Conservation (phyloP, 2,113 vertebrate genomes). For the Leuciscus idus region DNA sequence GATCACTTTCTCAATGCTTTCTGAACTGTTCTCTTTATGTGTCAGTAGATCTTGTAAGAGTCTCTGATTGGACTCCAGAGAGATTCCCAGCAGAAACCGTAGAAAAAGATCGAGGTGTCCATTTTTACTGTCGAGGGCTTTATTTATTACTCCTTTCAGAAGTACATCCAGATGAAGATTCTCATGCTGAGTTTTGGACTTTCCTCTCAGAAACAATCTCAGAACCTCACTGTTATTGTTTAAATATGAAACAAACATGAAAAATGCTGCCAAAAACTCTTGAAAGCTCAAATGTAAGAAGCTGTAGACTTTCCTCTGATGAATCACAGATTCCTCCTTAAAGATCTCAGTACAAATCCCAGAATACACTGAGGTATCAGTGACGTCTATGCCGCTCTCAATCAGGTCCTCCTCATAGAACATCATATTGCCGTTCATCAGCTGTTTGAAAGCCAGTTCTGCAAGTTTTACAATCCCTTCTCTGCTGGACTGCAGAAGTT, state of each 20-base stretch:
- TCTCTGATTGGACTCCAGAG: background rate
- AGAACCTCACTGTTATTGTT: background rate
- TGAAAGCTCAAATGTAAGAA: constrained; percentile 18
- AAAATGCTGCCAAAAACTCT: constrained; percentile 8
- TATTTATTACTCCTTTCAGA: constrained; percentile 3
- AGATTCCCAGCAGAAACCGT: background rate
- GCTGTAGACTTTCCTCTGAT: background rate
- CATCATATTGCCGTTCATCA: no score
- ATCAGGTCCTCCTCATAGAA: no score
- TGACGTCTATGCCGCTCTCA: no score
- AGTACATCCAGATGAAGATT: background rate
- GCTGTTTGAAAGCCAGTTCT: no score
- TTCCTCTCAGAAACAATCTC: background rate
- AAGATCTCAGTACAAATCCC: no score
- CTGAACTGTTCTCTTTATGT: no score
- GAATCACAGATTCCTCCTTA: no score
- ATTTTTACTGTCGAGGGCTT: background rate
- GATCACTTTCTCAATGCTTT: background rate
- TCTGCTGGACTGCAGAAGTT: no score
- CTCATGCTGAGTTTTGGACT: background rate
- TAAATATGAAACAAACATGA: background rate
- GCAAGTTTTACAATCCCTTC: no score
- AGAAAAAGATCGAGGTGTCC: background rate
- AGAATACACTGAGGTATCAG: no score
- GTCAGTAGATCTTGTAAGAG: background rate